Conservation (phyloP, 53 echinoderm and acorn worm genomes). For the Holothuria leucospilota region DNA sequence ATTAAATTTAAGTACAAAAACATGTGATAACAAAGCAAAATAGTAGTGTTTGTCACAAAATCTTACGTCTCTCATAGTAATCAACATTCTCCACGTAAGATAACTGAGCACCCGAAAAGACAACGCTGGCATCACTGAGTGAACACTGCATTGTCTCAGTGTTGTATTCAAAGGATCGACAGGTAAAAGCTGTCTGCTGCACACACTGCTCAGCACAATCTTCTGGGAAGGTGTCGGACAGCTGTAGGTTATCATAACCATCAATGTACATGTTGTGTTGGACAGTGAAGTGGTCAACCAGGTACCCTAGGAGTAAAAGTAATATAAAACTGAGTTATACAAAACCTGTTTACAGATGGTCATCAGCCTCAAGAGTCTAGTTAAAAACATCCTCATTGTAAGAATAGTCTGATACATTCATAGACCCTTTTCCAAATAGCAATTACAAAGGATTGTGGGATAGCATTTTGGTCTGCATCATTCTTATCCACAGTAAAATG, state of each 20-base stretch:
- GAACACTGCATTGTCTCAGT: constrained; percentile 58
- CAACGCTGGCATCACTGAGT: constrained; percentile 62
- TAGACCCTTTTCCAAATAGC: too few relatives aligned
- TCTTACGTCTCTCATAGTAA: constrained; percentile 79
- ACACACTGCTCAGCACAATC: constrained; percentile 62
- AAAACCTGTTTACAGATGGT: not conserved
- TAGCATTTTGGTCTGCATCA: too few relatives aligned
- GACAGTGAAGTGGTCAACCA: constrained; percentile 70
- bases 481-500: too few relatives aligned
- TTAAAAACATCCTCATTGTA: too few relatives aligned
- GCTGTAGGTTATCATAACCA: constrained; percentile 46
- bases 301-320: constrained; percentile 46
- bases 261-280: constrained; percentile 45
- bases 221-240: constrained; percentile 54
- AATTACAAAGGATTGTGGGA: too few relatives aligned
- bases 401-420: too few relatives aligned
- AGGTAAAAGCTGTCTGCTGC: constrained; percentile 58
- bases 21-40: too few relatives aligned
- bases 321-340: not conserved
- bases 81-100: constrained; percentile 50
- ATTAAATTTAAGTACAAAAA: too few relatives aligned
- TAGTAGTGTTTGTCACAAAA: too few relatives aligned
- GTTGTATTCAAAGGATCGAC: constrained; percentile 78
- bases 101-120: constrained; percentile 8
- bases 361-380: not conserved